Evolutionary conservation across 1,140 invertebrate species (phyloP).

Genomic region (Drosophila orosa): DNA sequence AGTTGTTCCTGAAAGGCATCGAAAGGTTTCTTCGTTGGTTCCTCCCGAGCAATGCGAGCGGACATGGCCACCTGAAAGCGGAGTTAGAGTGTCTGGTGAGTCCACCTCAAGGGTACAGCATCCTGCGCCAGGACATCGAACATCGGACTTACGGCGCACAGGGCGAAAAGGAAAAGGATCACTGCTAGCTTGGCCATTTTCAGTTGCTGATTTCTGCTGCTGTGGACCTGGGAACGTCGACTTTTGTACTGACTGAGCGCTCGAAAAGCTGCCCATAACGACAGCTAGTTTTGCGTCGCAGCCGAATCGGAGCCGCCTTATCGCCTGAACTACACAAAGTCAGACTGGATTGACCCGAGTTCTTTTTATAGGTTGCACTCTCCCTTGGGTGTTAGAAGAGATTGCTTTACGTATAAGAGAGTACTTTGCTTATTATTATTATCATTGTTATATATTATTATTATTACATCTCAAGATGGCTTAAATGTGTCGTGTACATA

Average conservation of each 20-base stretch:
- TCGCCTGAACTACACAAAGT: not conserved
- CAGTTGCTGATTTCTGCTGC: not conserved
- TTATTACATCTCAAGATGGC: not conserved
- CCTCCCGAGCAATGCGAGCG: constrained; percentile 4
- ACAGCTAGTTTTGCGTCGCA: constrained; percentile 9
- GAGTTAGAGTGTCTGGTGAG: not conserved
- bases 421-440: too few species aligned
- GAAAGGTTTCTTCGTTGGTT: not conserved
- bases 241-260: not conserved
- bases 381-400: not conserved
- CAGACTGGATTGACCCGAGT: not conserved
- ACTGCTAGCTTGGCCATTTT: constrained; percentile 12
- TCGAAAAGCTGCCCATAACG: not conserved
- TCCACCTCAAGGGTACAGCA: too few species aligned
- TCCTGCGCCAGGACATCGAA: not conserved
- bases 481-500: not conserved
- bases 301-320: constrained; percentile 1
- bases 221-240: constrained; percentile 5
- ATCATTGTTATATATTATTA: too few species aligned
- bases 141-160: constrained; percentile 6
- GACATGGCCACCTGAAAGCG: constrained; percentile 11
- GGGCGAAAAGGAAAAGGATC: constrained; percentile 5
- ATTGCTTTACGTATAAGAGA: not conserved
- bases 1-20: not conserved
- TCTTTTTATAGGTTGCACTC: not conserved